Percentiles rank a stretch among this genome's conserved stretches.
Evolutionary conservation across 2,888 invertebrate genomes (phyloP).

Genomic region (Gryllus longicercus): DNA sequence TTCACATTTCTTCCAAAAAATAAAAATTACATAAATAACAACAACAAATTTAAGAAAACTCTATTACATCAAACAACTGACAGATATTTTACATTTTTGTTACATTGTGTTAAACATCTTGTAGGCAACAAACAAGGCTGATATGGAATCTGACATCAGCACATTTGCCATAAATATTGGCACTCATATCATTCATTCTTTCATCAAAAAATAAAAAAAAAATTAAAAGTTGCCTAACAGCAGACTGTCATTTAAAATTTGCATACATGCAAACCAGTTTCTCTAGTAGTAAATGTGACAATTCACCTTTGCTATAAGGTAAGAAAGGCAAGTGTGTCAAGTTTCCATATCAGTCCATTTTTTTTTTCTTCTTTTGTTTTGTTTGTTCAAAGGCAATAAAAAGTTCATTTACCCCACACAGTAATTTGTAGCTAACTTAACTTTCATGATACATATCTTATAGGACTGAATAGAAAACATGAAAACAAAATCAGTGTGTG

Average conservation of each 20-base stretch:
- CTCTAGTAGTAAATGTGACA: too few relatives aligned
- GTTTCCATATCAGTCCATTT: constrained; percentile 5
- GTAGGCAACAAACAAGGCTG: not conserved
- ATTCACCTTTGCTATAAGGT: too few relatives aligned
- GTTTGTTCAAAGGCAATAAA: not conserved
- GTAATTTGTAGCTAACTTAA: too few relatives aligned
- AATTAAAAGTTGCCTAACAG: not conserved
- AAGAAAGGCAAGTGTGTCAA: not conserved
- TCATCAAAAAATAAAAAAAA: not conserved
- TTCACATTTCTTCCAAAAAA: not conserved
- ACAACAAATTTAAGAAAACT: constrained; percentile 1
- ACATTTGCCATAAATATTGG: not conserved
- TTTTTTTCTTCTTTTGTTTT: not conserved
- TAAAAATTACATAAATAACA: constrained; percentile 2
- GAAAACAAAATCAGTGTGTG: not conserved
- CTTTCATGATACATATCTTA: too few relatives aligned
- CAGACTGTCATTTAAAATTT: constrained; percentile 11
- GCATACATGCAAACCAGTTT: too few relatives aligned
- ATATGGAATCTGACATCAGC: not conserved
- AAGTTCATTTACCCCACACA: not conserved
- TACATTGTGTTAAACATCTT: not conserved
- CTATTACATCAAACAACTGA: not conserved
- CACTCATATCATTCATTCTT: not conserved
- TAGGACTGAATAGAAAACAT: not conserved
- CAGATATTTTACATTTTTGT: not conserved